phyloP scores from a whole-genome alignment of 2,797 vertebrate species.

The Megalops cyprinoides region DNA sequence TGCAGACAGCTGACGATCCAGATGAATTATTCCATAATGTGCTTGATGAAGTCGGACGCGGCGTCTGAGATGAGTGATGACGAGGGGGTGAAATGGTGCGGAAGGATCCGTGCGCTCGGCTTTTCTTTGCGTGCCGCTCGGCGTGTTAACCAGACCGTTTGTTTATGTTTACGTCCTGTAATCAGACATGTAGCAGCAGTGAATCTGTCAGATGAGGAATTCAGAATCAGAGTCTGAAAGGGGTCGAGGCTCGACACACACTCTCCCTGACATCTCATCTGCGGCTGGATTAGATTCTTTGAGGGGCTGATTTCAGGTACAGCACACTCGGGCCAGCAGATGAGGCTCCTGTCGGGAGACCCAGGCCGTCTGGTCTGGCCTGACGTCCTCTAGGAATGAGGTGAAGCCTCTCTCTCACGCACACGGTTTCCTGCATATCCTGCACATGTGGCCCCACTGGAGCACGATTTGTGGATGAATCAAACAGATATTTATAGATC shows the following conservation, averaged over 20 bases:
- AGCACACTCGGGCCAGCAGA: too few relatives aligned
- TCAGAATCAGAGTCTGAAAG: too few relatives aligned
- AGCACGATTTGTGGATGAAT: too few relatives aligned
- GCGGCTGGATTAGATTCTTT: too few relatives aligned
- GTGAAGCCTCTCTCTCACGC: neutral
- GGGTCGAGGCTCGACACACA: neutral
- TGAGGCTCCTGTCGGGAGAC: too few relatives aligned
- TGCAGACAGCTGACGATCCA: constrained; percentile 55
- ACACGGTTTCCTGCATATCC: neutral
- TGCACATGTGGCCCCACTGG: neutral
- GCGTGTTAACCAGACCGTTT: neutral
- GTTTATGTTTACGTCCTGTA: neutral
- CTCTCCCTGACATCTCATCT: too few relatives aligned
- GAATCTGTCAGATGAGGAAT: neutral
- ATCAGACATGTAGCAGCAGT: neutral
- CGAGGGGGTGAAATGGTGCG: neutral
- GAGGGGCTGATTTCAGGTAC: too few relatives aligned
- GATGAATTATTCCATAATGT: constrained; percentile 55
- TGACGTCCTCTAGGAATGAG: neutral
- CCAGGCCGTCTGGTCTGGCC: too few relatives aligned
- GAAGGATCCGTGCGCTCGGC: neutral
- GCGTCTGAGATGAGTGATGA: constrained; percentile 32
- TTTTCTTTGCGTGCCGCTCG: neutral
- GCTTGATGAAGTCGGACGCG: constrained; percentile 63
- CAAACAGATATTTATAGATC: neutral